Evolutionary conservation across 2,888 invertebrate genomes (phyloP).

Genomic region (Drosophila koepferae): DNA sequence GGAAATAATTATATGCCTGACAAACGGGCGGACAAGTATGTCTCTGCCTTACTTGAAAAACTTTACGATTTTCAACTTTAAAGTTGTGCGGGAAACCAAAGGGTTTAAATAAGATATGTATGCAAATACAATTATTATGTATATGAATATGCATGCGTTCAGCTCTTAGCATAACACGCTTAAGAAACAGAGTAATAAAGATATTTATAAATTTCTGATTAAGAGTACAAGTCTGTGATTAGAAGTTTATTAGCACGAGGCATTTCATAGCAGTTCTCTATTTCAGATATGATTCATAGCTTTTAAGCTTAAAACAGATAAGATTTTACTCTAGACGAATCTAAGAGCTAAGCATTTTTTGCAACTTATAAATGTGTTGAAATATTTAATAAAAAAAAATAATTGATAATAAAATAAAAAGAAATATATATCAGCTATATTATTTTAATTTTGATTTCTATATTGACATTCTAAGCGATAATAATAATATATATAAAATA

Average conservation of each 20-base stretch:
- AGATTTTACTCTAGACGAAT: neutral
- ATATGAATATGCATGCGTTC: conserved; percentile 1
- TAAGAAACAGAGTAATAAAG: neutral
- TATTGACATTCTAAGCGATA: too few species aligned
- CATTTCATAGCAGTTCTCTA: neutral
- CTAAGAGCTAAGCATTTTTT: neutral
- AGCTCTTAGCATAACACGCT: neutral
- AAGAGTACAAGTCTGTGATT: neutral
- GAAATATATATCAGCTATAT: too few species aligned
- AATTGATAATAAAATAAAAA: too few species aligned
- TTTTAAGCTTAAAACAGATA: neutral
- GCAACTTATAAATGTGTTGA: neutral
- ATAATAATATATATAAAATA: too few species aligned
- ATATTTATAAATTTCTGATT: neutral
- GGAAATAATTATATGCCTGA: conserved; percentile 12
- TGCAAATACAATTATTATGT: neutral
- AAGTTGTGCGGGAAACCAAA: neutral
- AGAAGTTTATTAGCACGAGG: neutral
- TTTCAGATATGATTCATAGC: neutral
- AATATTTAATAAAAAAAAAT: too few species aligned
- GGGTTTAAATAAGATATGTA: neutral
- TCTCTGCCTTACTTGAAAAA: neutral
- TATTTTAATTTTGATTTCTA: too few species aligned
- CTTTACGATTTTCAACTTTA: conserved; percentile 3
- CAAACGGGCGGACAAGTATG: neutral